Base-by-base conservation (phyloP, 2,113 vertebrate genomes). In the Malurus cyaneus region DNA sequence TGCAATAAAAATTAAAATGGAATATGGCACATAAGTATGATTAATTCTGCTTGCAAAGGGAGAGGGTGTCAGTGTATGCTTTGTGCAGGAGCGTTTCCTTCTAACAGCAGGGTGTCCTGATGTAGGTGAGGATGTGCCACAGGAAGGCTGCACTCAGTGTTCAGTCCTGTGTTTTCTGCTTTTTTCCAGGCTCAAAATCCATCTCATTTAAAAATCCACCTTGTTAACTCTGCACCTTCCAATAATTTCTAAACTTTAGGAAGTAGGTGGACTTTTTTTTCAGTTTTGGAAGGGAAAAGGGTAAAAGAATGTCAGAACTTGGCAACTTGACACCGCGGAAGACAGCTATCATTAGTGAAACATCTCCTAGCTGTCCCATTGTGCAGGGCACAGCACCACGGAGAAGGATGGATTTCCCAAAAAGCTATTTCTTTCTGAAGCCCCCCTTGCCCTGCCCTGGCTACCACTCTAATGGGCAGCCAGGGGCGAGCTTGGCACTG, bases 1-100 rank as follows among this genome's bases (percentile, higher is more conserved):
- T 62, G 94, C 80, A 96, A 95, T 97, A 93, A 97, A 97, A 97
- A 96, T 95, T 84, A 66, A 94, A 94, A 80, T 93, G 81, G 95
- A 96, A 95, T 96, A 93, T 80, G 94, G 92, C 91, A 95, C 80
- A 83, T 80, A 92, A 96, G 89, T 86, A 26, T 94, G 94, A 94
- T 96, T 92, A 92, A 94, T 94, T 94, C 73, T 93, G 87, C 93
- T 96, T 93, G 72, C 86, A 92, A 96, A 94, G 74, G 82, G 81
- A 97, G 67, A 92, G 73, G 82, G 92, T 94, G 91, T 92, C 71
- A 86, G 61, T 71, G 59, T 67, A 56, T 20, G 52, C 90, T 74
- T 80, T 89, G 72, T 3, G 3, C 18, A 44, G 89, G 62, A 85
- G 44, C 26, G 54, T 93, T 96, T 96, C 83, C 71, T 76, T 74